Evolutionary conservation across 1,140 invertebrate genomes (phyloP).

Genomic region (Magallana gigas): DNA sequence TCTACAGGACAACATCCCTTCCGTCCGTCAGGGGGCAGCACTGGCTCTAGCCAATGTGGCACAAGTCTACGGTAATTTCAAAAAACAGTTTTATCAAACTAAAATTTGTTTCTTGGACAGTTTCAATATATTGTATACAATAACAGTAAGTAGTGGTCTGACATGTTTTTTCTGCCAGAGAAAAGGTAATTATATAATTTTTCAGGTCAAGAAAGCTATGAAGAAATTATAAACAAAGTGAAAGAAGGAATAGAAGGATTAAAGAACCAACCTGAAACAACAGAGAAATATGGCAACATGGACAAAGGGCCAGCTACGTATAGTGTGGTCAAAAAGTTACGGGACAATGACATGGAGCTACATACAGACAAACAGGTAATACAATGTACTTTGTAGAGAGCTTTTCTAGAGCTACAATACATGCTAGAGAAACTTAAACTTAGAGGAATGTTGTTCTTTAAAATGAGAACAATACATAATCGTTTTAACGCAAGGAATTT

Average conservation of each 20-base stretch:
- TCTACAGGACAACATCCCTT: constrained; percentile 82
- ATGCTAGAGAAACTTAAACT: no score
- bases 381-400: background rate
- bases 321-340: constrained; percentile 80
- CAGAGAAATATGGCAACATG: constrained; percentile 79
- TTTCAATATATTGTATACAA: no score
- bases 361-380: constrained; percentile 80
- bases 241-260: constrained; percentile 77
- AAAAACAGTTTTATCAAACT: no score
- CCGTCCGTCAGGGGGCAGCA: constrained; percentile 82
- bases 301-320: constrained; percentile 79
- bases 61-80: constrained; percentile 80
- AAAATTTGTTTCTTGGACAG: no score
- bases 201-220: constrained; percentile 69
- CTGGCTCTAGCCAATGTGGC: constrained; percentile 80
- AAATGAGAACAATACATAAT: no score
- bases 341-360: constrained; percentile 82
- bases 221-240: constrained; percentile 69
- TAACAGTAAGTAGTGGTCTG: no score
- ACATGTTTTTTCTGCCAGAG: no score
- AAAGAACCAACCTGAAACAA: constrained; percentile 79
- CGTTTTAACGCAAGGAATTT: no score
- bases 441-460: no score
- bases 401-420: no score
- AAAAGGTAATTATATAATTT: background rate